Percentiles rank a stretch among this genome's conserved stretches.
Evolutionary conservation across 2,888 invertebrate species (phyloP).

Genomic region (Synanthedon andrenaeformis): DNA sequence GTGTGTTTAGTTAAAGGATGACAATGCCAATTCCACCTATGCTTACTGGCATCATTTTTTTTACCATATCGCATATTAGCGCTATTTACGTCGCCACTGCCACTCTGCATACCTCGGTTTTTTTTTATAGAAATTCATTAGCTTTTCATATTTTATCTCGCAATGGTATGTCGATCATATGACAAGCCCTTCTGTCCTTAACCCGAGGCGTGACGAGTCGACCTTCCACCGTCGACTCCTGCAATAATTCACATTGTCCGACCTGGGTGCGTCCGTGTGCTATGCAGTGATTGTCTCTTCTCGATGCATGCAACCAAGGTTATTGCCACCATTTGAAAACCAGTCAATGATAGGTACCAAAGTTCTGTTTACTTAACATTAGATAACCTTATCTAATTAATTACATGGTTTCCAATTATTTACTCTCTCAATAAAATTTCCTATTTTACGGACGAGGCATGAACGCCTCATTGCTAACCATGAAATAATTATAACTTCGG

Average conservation of each 20-base stretch:
- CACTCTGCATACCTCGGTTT: too few relatives aligned
- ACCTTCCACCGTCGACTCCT: conserved; percentile 49
- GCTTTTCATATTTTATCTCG: conserved; percentile 5
- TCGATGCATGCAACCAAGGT: conserved; percentile 50
- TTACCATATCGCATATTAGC: too few relatives aligned
- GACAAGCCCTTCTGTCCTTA: conserved; percentile 52
- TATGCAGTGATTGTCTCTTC: conserved; percentile 69
- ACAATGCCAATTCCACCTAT: too few relatives aligned
- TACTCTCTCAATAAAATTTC: too few relatives aligned
- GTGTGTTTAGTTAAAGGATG: too few relatives aligned
- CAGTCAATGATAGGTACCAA: background rate
- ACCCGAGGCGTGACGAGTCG: conserved; percentile 68
- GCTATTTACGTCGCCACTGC: too few relatives aligned
- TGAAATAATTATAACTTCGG: too few relatives aligned
- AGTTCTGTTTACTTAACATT: background rate
- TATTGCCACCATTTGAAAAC: conserved; percentile 10
- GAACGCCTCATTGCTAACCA: too few relatives aligned
- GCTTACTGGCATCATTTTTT: too few relatives aligned
- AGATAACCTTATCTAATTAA: background rate
- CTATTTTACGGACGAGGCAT: too few relatives aligned
- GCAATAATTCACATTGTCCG: conserved; percentile 38
- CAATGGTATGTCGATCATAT: conserved; percentile 9
- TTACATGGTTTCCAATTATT: background rate
- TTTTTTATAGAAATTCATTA: background rate
- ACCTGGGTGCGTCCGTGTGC: conserved; percentile 54